Evolutionary conservation across 1,140 invertebrate species (phyloP).

Genomic region (Leptinotarsa defecta): DNA sequence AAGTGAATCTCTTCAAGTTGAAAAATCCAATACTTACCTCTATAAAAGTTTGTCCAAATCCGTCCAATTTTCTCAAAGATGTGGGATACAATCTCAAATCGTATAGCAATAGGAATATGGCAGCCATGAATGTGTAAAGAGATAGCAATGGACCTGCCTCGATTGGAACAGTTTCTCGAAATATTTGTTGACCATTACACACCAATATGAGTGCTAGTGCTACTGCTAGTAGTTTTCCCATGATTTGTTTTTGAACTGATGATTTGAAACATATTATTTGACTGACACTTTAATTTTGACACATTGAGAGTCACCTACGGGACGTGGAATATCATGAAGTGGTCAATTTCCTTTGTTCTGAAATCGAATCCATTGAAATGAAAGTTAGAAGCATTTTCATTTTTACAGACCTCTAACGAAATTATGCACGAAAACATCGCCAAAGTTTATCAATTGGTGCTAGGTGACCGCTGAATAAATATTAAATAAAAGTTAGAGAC

Average conservation of each 20-base stretch:
- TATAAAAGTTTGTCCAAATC: conserved; percentile 31
- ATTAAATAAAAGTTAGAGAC: too few relatives aligned
- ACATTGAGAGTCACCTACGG: not conserved
- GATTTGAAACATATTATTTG: not conserved
- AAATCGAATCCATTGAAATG: too few relatives aligned
- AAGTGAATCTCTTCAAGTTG: too few relatives aligned
- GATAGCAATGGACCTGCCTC: conserved; percentile 47
- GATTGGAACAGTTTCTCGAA: conserved; percentile 38
- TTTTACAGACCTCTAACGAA: too few relatives aligned
- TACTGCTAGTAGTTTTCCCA: conserved; percentile 17
- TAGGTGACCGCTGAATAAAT: too few relatives aligned
- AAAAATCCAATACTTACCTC: conserved; percentile 35
- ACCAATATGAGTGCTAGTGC: conserved; percentile 42
- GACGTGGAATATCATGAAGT: too few relatives aligned
- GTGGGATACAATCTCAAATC: conserved; percentile 44
- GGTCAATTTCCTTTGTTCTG: too few relatives aligned
- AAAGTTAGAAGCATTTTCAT: too few relatives aligned
- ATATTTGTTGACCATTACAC: conserved; percentile 42
- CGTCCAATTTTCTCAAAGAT: conserved; percentile 40
- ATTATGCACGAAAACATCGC: too few relatives aligned
- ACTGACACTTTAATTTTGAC: conserved; percentile 2
- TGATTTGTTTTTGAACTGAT: conserved; percentile 1
- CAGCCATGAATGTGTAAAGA: conserved; percentile 43
- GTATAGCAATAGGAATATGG: conserved; percentile 45
- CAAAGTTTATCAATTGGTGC: too few relatives aligned